Evolutionary conservation across 2,113 vertebrate species (phyloP).

Genomic region (Progne subis): DNA sequence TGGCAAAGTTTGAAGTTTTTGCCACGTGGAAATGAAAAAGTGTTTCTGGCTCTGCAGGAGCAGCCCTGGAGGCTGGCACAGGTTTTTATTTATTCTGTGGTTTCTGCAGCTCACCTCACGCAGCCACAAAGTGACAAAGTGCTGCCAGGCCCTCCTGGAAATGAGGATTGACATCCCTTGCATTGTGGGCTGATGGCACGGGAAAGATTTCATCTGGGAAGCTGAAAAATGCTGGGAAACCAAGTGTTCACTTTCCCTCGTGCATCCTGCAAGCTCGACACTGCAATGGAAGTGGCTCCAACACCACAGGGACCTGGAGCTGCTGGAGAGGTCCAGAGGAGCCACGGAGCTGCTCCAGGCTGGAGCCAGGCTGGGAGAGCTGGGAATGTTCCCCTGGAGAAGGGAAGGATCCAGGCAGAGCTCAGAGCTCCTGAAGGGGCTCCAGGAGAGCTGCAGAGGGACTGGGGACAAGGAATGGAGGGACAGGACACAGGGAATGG

Average conservation of each 20-base stretch:
- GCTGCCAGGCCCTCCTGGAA: background rate
- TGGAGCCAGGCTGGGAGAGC: background rate
- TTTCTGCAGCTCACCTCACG: background rate
- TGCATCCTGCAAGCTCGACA: background rate
- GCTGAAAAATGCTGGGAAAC: background rate
- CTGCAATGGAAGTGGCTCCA: background rate
- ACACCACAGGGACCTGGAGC: background rate
- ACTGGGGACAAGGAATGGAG: background rate
- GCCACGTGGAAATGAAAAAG: fast-evolving
- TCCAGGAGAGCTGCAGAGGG: background rate
- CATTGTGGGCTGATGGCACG: fast-evolving
- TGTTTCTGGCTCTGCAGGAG: background rate
- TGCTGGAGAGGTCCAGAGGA: background rate
- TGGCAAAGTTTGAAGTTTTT: background rate
- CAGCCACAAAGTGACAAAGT: background rate
- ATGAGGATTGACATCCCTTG: fast-evolving
- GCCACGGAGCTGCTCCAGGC: background rate
- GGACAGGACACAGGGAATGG: background rate
- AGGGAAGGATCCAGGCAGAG: background rate
- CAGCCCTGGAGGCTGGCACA: background rate
- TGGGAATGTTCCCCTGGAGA: background rate
- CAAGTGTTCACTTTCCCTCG: fast-evolving
- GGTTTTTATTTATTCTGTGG: background rate
- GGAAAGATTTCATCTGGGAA: background rate
- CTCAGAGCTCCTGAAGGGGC: background rate